Conservation (phyloP, 1,140 invertebrate genomes). For the Archivesica marissinica region DNA sequence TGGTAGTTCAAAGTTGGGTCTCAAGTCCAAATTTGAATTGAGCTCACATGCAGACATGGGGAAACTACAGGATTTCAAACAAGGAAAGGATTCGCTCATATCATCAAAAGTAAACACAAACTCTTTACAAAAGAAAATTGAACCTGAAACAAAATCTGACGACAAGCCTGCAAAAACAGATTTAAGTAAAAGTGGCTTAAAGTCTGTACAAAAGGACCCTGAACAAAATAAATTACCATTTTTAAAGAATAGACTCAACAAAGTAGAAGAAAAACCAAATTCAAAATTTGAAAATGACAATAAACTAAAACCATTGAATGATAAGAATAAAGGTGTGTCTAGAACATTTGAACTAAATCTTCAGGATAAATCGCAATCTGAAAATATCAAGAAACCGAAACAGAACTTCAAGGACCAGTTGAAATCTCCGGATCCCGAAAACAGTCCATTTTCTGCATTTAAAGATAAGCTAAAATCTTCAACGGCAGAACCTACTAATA, state of each 20-base stretch:
- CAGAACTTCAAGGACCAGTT: constrained; percentile 6
- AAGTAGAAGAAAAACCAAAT: not conserved
- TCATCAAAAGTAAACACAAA: constrained; percentile 5
- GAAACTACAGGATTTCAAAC: constrained; percentile 3
- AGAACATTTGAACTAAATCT: not conserved
- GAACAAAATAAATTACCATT: not conserved
- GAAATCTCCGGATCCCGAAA: not conserved
- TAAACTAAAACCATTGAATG: not conserved
- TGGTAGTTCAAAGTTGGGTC: not conserved
- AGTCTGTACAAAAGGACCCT: not conserved
- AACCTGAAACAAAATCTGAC: not conserved
- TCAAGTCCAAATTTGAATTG: not conserved
- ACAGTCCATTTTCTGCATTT: not conserved
- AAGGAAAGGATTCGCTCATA: not conserved
- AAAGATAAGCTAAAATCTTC: constrained; percentile 25
- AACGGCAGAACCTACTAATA: constrained; percentile 10
- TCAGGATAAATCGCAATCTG: not conserved
- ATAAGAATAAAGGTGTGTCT: not conserved
- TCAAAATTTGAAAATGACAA: not conserved
- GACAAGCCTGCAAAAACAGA: not conserved
- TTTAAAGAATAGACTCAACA: not conserved
- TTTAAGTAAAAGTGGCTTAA: too few relatives aligned
- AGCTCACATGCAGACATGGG: not conserved
- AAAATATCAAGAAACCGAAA: not conserved
- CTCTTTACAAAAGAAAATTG: not conserved